phyloP scores from a whole-genome alignment of 2,113 vertebrate genomes.

The Pygoscelis adeliae region DNA sequence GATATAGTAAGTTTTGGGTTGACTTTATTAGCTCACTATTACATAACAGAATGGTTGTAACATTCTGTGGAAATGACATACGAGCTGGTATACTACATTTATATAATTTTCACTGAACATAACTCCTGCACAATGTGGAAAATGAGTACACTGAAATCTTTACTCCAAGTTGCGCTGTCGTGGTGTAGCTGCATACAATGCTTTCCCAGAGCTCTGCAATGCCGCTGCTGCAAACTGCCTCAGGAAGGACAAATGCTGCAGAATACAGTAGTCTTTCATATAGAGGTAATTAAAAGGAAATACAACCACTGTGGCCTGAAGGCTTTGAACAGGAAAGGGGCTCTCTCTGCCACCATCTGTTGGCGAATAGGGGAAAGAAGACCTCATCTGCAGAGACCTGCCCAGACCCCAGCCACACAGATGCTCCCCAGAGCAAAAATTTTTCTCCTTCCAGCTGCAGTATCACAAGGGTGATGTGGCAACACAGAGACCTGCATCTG shows the following conservation, averaged over 20 bases:
- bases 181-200: neutral
- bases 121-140: slow-evolving; percentile 60
- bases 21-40: slow-evolving; percentile 70
- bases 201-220: neutral
- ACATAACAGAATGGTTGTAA: slow-evolving; percentile 65
- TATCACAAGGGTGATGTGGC: fast-evolving
- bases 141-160: neutral
- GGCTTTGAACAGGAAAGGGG: neutral
- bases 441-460: neutral
- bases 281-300: slow-evolving; percentile 12
- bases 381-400: neutral
- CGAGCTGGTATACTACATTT: slow-evolving; percentile 50
- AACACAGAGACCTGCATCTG: neutral
- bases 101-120: slow-evolving; percentile 69
- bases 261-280: neutral
- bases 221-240: neutral
- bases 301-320: neutral
- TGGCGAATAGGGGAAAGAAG: neutral
- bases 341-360: slow-evolving; percentile 53
- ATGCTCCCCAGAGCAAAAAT: neutral
- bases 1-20: slow-evolving; percentile 62
- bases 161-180: neutral
- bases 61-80: slow-evolving; percentile 66
- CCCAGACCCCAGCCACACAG: neutral
- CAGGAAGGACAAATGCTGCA: neutral